Evolutionary conservation across 2,797 vertebrate species (phyloP), one percentile per base, ranked within the genome.

Genomic region (Cirrhinus mrigala): DNA sequence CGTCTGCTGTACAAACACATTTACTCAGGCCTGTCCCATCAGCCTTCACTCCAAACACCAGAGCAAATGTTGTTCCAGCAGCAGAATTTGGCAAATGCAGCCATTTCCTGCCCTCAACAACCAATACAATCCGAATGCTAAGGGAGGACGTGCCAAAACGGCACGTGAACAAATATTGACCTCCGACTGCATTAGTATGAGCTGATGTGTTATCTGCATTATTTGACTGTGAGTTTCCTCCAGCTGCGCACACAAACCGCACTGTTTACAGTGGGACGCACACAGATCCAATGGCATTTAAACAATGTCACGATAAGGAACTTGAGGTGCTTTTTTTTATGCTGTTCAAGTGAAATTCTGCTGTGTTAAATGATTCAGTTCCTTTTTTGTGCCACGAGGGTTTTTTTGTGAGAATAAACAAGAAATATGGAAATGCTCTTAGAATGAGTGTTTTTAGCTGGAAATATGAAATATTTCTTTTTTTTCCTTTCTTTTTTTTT

Each of bases 1-100:
- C 81, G 52, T 37, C 87, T 84, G 86, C 89, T 69, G 16, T 85
- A 69, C 81, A 87, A 78, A 77, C 75, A 81, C 77, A 37, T 77
- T 78, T 82, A 81, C 18, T 50, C 68, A 56, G 37, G 33, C 70
- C 81, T 87, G 83, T 69, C 73, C 89, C 85, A 62, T 50, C 24
- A 29, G 62, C n/a, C 54, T 76, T 84, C 58, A 16, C 48, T 24
- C 24, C 27, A 24, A 12, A 29, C 68, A 48, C 29, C 3, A 37
- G 20, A 75, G 81, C 44, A 74, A 33, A 24, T 78, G 48, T 77
- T 46, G 52, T 60, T 37, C 48, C 9, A 64, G 70, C 7, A 3
- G 18, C 48, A 18, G 56, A 24, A 50, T 62, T 22, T 44, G 56
- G 22, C 76, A 62, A 62, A 78, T 12, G 14, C 33, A 10, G 56